A percentile compares a stretch with the other conserved stretches of the same genome.
phyloP scores from a whole-genome alignment of 2,113 vertebrate genomes.

The Bubo bubo region DNA sequence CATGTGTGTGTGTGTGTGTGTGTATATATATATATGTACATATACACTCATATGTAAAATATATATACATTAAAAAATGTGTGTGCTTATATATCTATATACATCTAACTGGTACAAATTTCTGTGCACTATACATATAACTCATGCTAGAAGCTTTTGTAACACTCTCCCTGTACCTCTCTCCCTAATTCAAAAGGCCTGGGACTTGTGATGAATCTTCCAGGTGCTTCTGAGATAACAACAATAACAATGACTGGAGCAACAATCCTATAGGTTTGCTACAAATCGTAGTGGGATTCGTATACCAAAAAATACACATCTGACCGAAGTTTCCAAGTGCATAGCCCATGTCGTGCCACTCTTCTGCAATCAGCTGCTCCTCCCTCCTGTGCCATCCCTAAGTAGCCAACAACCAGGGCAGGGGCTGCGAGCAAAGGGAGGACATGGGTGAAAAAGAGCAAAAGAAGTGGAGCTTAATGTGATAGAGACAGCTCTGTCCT shows the following conservation, averaged over 20 bases:
- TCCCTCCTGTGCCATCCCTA: background rate
- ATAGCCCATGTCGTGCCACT: background rate
- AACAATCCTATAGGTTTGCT: background rate
- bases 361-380: background rate
- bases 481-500: background rate
- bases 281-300: rapidly evolving
- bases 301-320: background rate
- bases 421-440: rapidly evolving
- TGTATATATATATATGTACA: rapidly evolving
- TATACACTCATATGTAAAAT: rapidly evolving
- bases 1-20: background rate
- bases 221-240: background rate
- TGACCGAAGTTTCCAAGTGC: background rate
- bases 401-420: background rate
- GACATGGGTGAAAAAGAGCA: background rate
- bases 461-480: background rate
- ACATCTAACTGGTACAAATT: background rate
- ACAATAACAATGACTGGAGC: background rate
- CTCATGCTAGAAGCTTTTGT: background rate
- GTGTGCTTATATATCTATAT: background rate
- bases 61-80: background rate
- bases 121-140: background rate
- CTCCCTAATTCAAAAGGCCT: background rate
- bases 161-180: background rate
- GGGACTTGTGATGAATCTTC: background rate